These are phyloP conservation scores for Pomacea maculata DNA, from an alignment of 1,140 invertebrate species.

Conservation along the genomic window DNA sequence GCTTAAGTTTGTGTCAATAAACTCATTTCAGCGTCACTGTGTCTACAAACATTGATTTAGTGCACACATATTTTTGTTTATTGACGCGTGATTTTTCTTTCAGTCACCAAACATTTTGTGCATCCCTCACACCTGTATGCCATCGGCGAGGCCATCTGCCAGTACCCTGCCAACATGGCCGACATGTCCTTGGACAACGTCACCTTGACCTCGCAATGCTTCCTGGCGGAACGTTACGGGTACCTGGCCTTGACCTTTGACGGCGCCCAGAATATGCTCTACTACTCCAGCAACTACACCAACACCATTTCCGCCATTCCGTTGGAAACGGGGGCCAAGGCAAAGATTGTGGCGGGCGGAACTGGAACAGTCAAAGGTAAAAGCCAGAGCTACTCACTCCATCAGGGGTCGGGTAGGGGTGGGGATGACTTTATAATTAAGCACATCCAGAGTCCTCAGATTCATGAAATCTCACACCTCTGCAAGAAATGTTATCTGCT, in stretches of 20 bases:
- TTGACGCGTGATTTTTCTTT: background rate
- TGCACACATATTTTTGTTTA: too few species aligned
- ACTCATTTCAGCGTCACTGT: too few species aligned
- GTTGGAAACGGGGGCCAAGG: slow-evolving; percentile 37
- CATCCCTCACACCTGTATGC: slow-evolving; percentile 51
- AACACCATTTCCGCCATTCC: slow-evolving; percentile 43
- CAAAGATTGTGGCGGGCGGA: slow-evolving; percentile 40
- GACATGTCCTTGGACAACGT: slow-evolving; percentile 51
- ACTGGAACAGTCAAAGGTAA: slow-evolving; percentile 47
- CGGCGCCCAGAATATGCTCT: slow-evolving; percentile 38
- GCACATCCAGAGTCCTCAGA: too few species aligned
- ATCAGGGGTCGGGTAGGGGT: too few species aligned
- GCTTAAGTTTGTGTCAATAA: too few species aligned
- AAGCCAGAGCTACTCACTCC: background rate
- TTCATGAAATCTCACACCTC: too few species aligned
- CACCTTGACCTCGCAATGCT: slow-evolving; percentile 50
- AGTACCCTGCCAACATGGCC: slow-evolving; percentile 50
- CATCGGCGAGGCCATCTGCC: slow-evolving; percentile 48
- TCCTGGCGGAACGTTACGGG: slow-evolving; percentile 33
- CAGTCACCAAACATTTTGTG: slow-evolving; percentile 36
- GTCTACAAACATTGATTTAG: too few species aligned
- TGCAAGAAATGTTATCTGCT: too few species aligned
- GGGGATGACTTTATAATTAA: too few species aligned
- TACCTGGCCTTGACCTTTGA: slow-evolving; percentile 47
- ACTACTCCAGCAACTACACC: slow-evolving; percentile 48